phyloP scores from a whole-genome alignment of 2,888 invertebrate species.

The Brachyptera putata region DNA sequence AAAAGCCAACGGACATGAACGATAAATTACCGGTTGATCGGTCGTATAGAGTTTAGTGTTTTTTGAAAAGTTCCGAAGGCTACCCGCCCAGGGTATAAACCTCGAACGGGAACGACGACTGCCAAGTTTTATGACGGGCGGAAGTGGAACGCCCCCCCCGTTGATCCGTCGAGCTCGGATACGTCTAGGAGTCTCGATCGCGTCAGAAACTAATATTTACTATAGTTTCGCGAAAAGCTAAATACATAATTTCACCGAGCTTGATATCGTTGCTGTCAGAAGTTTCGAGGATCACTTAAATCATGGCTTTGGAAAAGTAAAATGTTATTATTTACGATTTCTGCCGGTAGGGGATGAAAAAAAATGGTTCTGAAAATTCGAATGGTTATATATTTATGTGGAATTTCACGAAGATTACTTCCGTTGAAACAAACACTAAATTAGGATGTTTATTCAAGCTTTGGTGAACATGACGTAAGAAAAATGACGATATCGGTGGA shows the following conservation, averaged over 20 bases:
- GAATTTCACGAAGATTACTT: too few species aligned
- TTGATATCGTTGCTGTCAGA: not conserved
- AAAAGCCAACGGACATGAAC: slow-evolving; percentile 30
- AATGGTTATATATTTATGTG: too few species aligned
- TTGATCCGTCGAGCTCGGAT: slow-evolving; percentile 3
- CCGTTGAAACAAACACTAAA: too few species aligned
- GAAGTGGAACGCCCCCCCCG: slow-evolving; percentile 5
- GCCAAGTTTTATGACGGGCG: slow-evolving; percentile 29
- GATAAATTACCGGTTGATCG: slow-evolving; percentile 28
- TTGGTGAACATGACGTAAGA: too few species aligned
- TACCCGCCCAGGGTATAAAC: too few species aligned
- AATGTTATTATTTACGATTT: too few species aligned
- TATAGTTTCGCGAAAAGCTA: slow-evolving; percentile 2
- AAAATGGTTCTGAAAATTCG: too few species aligned
- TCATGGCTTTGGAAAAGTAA: too few species aligned
- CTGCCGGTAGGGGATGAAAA: too few species aligned
- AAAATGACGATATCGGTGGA: too few species aligned
- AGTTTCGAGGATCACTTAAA: not conserved
- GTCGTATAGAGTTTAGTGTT: slow-evolving; percentile 26
- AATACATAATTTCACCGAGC: slow-evolving; percentile 22
- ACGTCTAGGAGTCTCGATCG: slow-evolving; percentile 5
- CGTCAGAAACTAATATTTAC: slow-evolving; percentile 14
- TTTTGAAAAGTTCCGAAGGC: slow-evolving; percentile 27
- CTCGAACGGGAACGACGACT: slow-evolving; percentile 21
- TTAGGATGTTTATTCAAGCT: too few species aligned